phyloP scores from a whole-genome alignment of 2,797 vertebrate genomes.

The Gallinago stenura region DNA sequence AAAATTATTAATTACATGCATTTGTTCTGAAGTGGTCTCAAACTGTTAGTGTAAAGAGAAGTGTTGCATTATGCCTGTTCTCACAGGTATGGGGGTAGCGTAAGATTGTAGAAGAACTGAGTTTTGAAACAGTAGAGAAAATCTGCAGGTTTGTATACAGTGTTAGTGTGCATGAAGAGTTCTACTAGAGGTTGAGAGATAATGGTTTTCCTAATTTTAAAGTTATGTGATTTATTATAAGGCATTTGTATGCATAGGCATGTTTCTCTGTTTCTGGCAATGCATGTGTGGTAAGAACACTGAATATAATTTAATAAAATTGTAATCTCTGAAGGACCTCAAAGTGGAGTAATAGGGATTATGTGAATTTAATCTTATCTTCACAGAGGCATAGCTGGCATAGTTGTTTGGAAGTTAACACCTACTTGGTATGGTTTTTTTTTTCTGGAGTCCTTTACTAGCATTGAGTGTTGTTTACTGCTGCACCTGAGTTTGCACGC shows the following conservation, averaged over 20 bases:
- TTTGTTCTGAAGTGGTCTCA: background rate
- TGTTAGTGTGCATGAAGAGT: background rate
- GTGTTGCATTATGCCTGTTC: background rate
- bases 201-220: background rate
- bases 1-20: background rate
- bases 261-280: background rate
- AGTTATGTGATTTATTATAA: background rate
- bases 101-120: background rate
- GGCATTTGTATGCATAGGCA: background rate
- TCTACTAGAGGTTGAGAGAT: background rate
- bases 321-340: background rate
- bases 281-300: rapidly evolving
- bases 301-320: background rate
- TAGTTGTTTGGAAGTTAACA: background rate
- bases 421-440: background rate
- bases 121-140: background rate
- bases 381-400: background rate
- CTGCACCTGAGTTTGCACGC: background rate
- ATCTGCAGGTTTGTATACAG: background rate
- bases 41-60: background rate
- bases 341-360: background rate
- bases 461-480: background rate
- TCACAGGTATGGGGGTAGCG: background rate
- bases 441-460: background rate
- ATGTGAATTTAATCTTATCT: background rate